Percentiles rank a stretch among this genome's conserved stretches.
These are phyloP conservation scores for Platorchestia sp. DNA, from an alignment of 1,140 invertebrate genomes.

Conservation along the genomic window DNA sequence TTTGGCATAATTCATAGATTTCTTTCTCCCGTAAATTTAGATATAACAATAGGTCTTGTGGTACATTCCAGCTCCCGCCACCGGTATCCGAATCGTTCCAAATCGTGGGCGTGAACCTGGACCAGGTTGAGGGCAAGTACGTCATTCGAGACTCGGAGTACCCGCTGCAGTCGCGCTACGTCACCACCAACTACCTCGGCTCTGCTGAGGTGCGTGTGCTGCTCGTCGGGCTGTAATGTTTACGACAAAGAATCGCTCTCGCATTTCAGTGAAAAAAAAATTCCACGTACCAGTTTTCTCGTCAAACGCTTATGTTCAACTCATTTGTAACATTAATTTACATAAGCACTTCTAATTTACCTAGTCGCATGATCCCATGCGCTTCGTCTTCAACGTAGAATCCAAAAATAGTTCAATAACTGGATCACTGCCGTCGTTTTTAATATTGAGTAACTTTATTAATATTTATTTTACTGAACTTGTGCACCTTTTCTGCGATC, in stretches of 20 bases:
- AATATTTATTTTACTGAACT: not conserved
- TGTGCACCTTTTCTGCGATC: not conserved
- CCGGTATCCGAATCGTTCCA: slow-evolving; percentile 75
- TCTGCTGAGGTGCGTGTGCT: not conserved
- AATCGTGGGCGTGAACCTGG: slow-evolving; percentile 76
- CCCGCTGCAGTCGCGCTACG: slow-evolving; percentile 55
- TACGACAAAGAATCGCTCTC: too few relatives aligned
- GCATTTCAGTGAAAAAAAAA: not conserved
- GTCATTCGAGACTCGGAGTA: slow-evolving; percentile 58
- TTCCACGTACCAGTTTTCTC: not conserved
- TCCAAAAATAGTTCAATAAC: not conserved
- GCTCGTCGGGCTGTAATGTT: not conserved
- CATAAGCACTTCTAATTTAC: too few relatives aligned
- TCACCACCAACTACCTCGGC: slow-evolving; percentile 48
- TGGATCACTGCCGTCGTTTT: not conserved
- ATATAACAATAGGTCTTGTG: slow-evolving; percentile 24
- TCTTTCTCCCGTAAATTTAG: not conserved
- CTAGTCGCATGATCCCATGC: too few relatives aligned
- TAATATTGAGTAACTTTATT: not conserved
- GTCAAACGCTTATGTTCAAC: not conserved
- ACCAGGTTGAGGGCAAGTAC: slow-evolving; percentile 66
- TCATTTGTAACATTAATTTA: not conserved
- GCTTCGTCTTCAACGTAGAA: too few relatives aligned
- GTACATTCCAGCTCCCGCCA: slow-evolving; percentile 74
- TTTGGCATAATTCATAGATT: not conserved